Conservation (phyloP, 1,140 invertebrate species). For the Drosophila nannoptera region DNA sequence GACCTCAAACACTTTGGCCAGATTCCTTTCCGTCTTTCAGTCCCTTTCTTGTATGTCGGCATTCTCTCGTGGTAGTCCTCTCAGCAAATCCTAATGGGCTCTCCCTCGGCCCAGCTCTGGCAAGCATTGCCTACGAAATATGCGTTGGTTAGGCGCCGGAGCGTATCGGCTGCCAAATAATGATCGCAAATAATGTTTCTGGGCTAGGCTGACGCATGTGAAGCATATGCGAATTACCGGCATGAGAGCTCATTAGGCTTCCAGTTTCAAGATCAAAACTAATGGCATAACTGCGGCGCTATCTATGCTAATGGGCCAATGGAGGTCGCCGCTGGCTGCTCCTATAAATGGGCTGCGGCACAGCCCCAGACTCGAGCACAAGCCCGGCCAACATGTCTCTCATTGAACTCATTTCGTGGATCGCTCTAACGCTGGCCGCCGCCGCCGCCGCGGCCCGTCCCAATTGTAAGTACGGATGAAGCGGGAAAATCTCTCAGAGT, state of each 20-base stretch:
- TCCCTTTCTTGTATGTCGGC: too few species aligned
- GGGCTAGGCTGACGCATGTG: conserved; percentile 16
- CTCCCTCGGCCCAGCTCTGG: background rate
- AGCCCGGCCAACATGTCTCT: conserved; percentile 36
- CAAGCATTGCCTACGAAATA: background rate
- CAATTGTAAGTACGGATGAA: conserved; percentile 45
- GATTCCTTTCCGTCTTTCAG: too few species aligned
- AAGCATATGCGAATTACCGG: conserved; percentile 47
- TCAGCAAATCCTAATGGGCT: too few species aligned
- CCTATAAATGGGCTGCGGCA: conserved; percentile 31
- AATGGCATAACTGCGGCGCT: conserved; percentile 67
- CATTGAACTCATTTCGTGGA: conserved; percentile 30
- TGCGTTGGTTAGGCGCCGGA: background rate
- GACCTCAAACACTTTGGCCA: too few species aligned
- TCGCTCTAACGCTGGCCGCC: conserved; percentile 9
- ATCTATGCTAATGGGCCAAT: conserved; percentile 59
- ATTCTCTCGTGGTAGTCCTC: too few species aligned
- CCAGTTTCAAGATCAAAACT: conserved; percentile 71
- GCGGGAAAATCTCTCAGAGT: background rate
- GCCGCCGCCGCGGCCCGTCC: conserved; percentile 13
- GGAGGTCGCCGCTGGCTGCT: conserved; percentile 16
- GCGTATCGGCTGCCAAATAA: conserved; percentile 10
- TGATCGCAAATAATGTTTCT: conserved; percentile 19
- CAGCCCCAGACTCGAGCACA: conserved; percentile 20
- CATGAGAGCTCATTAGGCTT: conserved; percentile 51